Conservation (phyloP, 2,113 vertebrate species). For the Chloropsis cyanopogon region DNA sequence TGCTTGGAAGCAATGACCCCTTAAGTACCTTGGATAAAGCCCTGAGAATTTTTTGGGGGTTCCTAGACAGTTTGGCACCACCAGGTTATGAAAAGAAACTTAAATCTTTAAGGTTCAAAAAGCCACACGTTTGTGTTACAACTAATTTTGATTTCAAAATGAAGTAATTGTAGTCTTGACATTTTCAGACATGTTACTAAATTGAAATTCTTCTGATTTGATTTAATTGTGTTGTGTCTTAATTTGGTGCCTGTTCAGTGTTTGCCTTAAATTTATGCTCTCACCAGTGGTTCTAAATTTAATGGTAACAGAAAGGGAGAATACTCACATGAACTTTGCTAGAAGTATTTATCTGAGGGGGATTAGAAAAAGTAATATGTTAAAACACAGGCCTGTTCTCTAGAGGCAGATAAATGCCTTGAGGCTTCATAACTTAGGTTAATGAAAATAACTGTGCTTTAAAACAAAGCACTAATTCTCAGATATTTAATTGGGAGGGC, state of each 20-base stretch:
- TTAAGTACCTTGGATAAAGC: background rate
- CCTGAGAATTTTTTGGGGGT: background rate
- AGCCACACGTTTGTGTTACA: background rate
- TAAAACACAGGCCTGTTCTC: background rate
- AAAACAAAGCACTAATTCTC: background rate
- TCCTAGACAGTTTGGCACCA: background rate
- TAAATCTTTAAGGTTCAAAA: background rate
- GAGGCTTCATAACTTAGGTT: background rate
- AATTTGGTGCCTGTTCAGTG: background rate
- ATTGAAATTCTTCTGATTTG: background rate
- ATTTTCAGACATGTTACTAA: background rate
- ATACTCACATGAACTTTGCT: background rate
- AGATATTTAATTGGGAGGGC: background rate
- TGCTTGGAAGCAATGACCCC: background rate
- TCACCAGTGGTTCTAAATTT: background rate
- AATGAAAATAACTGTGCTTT: slow-evolving; percentile 3
- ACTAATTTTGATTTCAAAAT: background rate
- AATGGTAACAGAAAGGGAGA: background rate
- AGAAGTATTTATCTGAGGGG: background rate
- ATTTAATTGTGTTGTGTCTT: background rate
- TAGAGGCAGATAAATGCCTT: background rate
- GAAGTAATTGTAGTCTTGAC: background rate
- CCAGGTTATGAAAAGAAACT: background rate
- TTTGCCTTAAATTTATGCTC: background rate
- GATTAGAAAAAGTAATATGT: background rate